Base-by-base conservation (phyloP, 1,140 invertebrate species). In the Ostrea denselamellosa region DNA sequence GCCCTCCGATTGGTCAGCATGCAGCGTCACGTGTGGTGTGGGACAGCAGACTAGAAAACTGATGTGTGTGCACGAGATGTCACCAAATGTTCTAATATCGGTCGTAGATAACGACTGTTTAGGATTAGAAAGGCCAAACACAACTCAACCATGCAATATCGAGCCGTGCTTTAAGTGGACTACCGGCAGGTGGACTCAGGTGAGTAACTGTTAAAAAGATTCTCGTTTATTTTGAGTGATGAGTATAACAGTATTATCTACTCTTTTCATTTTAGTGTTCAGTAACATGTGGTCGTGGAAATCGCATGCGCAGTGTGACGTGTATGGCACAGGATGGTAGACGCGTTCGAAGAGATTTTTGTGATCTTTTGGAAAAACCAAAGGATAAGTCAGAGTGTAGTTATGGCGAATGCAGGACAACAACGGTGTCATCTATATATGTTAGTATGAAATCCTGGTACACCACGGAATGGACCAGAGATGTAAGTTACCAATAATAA, bases 21-120 rank as follows among this genome's bases (percentile, higher is more conserved):
- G 87, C 51, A 88, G 87, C 83, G 81, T 65, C 34, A 85, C 87
- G 12, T 88, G 87, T 83, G 87, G 85, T n/a, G 81, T 44, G 12
- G 87, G 87, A 19, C 52, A 68, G 5, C 85, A 88, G 51, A 86
- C 54, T 52, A 51, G 87, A 28, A 86, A 83, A 9, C 51, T 88
- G 44, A 83, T 77, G 14, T 88, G 87, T 86, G 77, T 88, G 10
- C 54, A 88, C 28, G 85, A 88, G 34, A 62, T 86, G 8, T 25
- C 85, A 17, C 53, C 53, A 19, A 81, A 71, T 65, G 34, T 86
- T 5, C 62, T 83, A 14, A 28, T 83, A 14, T 68, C 77, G 12
- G 77, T n/a, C 56, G 25, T 53, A n/a, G 77, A 83, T n/a, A 81
- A 84, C 12, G 85, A 86, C 8, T 88, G 87, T 83, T 52, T 51